phyloP scores from a whole-genome alignment of 1,140 invertebrate species.

The Neuroterus valhalla region DNA sequence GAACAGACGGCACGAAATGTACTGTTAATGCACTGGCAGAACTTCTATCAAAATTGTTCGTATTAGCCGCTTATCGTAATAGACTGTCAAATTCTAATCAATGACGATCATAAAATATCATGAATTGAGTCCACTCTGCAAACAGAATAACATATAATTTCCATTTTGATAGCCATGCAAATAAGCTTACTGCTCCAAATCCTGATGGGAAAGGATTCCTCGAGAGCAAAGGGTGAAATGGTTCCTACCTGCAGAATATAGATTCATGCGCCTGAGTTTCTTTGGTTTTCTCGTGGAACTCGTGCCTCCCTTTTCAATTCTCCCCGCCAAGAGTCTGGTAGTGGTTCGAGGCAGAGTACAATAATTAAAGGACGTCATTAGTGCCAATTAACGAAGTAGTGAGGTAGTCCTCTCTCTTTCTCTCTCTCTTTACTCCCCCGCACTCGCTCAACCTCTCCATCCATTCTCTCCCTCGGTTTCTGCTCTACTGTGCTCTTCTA shows the following conservation, averaged over 20 bases:
- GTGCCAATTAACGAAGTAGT: conserved; percentile 64
- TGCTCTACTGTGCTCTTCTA: conserved; percentile 32
- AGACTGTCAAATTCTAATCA: neutral
- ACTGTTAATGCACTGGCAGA: neutral
- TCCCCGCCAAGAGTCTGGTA: conserved; percentile 46
- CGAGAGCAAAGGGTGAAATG: neutral
- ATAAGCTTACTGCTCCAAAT: too few species aligned
- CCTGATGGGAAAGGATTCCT: neutral
- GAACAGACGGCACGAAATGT: neutral
- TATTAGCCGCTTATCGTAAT: neutral
- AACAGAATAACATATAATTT: too few species aligned
- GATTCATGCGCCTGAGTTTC: conserved; percentile 33
- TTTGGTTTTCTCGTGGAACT: conserved; percentile 46
- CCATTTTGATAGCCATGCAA: too few species aligned
- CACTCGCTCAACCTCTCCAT: conserved; percentile 39
- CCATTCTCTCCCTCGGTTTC: conserved; percentile 37
- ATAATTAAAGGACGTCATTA: conserved; percentile 67
- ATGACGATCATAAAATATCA: neutral
- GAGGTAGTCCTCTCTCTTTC: conserved; percentile 48
- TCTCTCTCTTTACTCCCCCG: conserved; percentile 41
- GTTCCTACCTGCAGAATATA: too few species aligned
- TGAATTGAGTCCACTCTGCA: too few species aligned
- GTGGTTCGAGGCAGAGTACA: conserved; percentile 59
- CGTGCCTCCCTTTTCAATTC: conserved; percentile 47
- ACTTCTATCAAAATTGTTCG: conserved; percentile 13